Evolutionary conservation across 2,888 invertebrate genomes (phyloP), one percentile per base, ranked within the genome.

Genomic region (Polydrusus tereticollis): DNA sequence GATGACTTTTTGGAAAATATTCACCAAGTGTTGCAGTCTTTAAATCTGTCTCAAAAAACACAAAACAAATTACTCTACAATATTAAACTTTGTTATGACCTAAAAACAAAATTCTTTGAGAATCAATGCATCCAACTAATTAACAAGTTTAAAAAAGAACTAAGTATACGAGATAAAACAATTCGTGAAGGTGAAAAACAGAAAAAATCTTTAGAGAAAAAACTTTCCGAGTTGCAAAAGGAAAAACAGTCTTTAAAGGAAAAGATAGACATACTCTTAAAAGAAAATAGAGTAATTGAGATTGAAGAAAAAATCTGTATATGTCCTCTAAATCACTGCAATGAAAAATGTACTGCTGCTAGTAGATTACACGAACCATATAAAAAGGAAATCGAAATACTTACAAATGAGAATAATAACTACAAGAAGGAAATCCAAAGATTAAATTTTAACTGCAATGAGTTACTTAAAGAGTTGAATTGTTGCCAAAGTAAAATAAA

Each of bases 401-500:
- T 77, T 5, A 71, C 62, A 57, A 26, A 52, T 33, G 64, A 73
- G 60, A 78, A 75, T 41, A 55, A 18, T 12, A 21, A 66, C 33
- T 76, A 79, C 59, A 72, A 66, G 45, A 62, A 69, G 29, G 75
- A 77, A 72, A 74, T 76, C 41, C 62, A 63, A 43, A 68, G 72
- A 50, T 64, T 79, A 12, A 69, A 58, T 36, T 33, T 26, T 36
- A 75, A 74, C 43, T 79, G 73, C 68, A 74, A 64, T n/a, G 68
- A 77, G n/a, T 60, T 80, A 4, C 12, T 75, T 38, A 73, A 75
- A 10, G 78, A 80, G 58, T 77, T 80, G 70, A 66, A 69, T 23
- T 69, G 69, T 52, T 78, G 77, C 23, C 78, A 78, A 65, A 74
- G 67, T 26, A 79, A 79, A 77, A 75, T 80, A 29, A 77, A 73